These are phyloP conservation scores for Kuschelorhynchus macadamiae DNA, from an alignment of 2,888 invertebrate species.

Conservation along the genomic window DNA sequence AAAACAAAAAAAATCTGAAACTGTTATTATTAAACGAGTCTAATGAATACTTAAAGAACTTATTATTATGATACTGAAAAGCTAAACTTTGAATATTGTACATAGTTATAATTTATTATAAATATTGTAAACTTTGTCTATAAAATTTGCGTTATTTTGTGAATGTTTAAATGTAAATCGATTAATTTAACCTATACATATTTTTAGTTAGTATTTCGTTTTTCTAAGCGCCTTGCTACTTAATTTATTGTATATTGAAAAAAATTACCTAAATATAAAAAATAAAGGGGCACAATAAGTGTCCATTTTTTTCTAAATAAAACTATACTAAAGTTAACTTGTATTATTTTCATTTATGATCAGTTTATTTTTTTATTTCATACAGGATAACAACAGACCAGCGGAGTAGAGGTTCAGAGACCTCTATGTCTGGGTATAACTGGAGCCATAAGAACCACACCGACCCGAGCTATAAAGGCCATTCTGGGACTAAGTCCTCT, in stretches of 20 bases:
- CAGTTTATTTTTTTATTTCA: background rate
- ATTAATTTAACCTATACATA: too few relatives aligned
- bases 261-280: conserved; percentile 33
- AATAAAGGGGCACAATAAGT: conserved; percentile 30
- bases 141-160: conserved; percentile 46
- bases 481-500: too few relatives aligned
- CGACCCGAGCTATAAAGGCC: too few relatives aligned
- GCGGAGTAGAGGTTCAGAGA: too few relatives aligned
- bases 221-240: conserved; percentile 43
- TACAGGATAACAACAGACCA: too few relatives aligned
- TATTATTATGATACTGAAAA: conserved; percentile 59
- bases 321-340: conserved; percentile 35
- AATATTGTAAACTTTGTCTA: conserved; percentile 55
- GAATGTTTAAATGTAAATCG: conserved; percentile 4
- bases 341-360: conserved; percentile 19
- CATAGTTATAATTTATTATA: conserved; percentile 63
- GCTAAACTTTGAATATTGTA: conserved; percentile 66
- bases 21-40: conserved; percentile 64
- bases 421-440: too few relatives aligned
- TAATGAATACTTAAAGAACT: conserved; percentile 63
- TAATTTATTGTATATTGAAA: conserved; percentile 41
- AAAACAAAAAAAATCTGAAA: conserved; percentile 57
- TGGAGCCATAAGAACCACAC: too few relatives aligned
- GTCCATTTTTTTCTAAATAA: conserved; percentile 46
- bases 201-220: conserved; percentile 24